phyloP scores from a whole-genome alignment of 2,113 vertebrate genomes.

The Zootoca vivipara region DNA sequence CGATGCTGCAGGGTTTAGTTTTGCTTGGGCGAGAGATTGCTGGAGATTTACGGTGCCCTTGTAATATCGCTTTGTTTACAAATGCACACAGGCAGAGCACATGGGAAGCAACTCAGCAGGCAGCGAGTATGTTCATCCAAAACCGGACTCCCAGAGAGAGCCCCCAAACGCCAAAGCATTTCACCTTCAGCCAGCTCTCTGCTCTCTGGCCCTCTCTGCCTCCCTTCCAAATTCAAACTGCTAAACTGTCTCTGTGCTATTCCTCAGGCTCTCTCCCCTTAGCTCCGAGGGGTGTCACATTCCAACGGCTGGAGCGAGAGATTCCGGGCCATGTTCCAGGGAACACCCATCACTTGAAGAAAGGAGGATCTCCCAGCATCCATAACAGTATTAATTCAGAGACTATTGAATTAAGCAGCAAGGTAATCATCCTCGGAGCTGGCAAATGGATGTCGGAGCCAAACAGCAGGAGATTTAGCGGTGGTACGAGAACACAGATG shows the following conservation, averaged over 20 bases:
- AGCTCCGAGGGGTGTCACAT: background rate
- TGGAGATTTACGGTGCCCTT: background rate
- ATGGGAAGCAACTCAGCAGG: background rate
- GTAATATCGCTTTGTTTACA: background rate
- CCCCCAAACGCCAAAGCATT: background rate
- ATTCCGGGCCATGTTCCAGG: background rate
- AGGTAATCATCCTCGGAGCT: background rate
- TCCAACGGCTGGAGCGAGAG: background rate
- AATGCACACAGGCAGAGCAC: background rate
- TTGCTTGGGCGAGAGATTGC: background rate
- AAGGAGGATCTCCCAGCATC: background rate
- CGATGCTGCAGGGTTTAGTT: background rate
- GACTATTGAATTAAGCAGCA: background rate
- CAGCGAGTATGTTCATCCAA: background rate
- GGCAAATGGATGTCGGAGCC: background rate
- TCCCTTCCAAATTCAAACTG: background rate
- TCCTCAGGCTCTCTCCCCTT: background rate
- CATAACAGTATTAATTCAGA: background rate
- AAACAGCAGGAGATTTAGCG: conserved; percentile 9
- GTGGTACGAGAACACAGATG: background rate
- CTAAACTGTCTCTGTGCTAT: background rate
- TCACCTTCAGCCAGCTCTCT: background rate
- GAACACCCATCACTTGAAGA: background rate
- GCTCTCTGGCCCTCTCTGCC: background rate
- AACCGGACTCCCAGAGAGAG: background rate